A percentile compares a stretch with the other conserved stretches of the same genome.
Conservation (phyloP, 2,888 invertebrate genomes). For the Sinotaia quadrata region DNA sequence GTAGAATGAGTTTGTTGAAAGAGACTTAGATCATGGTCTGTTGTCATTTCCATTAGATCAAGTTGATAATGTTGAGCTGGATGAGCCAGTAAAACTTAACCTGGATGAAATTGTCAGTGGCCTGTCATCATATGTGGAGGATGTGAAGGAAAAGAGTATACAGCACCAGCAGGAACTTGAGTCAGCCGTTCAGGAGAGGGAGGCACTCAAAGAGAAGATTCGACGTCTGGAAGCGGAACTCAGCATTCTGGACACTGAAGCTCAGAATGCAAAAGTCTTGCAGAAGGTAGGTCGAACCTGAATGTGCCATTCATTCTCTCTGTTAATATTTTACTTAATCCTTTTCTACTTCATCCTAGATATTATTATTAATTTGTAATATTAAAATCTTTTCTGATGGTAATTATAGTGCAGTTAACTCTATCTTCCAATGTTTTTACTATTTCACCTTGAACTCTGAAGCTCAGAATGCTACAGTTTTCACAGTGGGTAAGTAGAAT, state of each 20-base stretch:
- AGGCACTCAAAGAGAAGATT: conserved; percentile 53
- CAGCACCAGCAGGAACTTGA: conserved; percentile 61
- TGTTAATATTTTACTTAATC: no score
- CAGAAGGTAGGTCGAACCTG: conserved; percentile 59
- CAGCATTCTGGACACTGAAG: conserved; percentile 55
- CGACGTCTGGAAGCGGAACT: conserved; percentile 58
- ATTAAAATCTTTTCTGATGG: no score
- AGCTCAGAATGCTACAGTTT: no score
- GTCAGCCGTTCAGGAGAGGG: conserved; percentile 57
- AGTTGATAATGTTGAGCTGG: conserved; percentile 55
- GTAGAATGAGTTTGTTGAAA: not conserved
- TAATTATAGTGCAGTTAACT: no score
- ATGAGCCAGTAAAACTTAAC: conserved; percentile 62
- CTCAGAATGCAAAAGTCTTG: conserved; percentile 48
- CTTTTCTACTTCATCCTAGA: no score
- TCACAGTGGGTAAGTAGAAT: no score
- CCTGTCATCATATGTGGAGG: conserved; percentile 64
- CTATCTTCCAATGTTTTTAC: no score
- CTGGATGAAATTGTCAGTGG: conserved; percentile 66
- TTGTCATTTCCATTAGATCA: not conserved
- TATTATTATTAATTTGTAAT: no score
- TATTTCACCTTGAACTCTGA: no score
- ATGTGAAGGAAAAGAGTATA: conserved; percentile 61
- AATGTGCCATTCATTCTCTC: no score
- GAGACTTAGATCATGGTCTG: not conserved